Percentiles rank a stretch among this genome's conserved stretches.
Evolutionary conservation across 2,888 invertebrate species (phyloP).

Genomic region (Synergus japonicus): DNA sequence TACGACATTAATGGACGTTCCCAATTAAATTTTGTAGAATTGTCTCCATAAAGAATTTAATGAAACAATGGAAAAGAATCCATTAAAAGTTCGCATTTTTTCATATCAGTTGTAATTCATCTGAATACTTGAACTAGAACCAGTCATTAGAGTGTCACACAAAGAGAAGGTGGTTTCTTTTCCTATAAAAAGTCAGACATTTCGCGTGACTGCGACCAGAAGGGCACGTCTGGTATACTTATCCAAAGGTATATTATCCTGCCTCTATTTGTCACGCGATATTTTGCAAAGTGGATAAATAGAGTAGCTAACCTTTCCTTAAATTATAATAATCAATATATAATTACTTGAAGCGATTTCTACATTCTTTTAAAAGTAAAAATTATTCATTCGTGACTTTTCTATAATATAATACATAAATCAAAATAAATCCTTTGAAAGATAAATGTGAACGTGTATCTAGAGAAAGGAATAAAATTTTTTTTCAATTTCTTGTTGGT

Average conservation of each 20-base stretch:
- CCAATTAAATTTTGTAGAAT: no score
- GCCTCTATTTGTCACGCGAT: constrained; percentile 19
- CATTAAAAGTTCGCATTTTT: no score
- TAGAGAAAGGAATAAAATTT: not conserved
- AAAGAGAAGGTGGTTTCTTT: not conserved
- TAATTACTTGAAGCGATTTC: constrained; percentile 4
- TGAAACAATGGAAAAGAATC: no score
- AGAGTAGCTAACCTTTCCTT: constrained; percentile 21
- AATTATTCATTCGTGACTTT: no score
- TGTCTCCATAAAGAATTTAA: no score
- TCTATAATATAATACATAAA: no score
- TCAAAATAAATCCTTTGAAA: no score
- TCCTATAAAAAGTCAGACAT: not conserved
- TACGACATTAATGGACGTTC: no score
- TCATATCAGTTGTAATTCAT: no score
- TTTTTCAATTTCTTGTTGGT: not conserved
- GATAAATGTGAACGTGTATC: no score
- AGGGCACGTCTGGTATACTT: not conserved
- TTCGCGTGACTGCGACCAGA: not conserved
- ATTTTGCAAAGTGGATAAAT: constrained; percentile 16
- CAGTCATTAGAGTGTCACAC: not conserved
- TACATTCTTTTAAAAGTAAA: no score
- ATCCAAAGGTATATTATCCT: not conserved
- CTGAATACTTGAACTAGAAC: no score
- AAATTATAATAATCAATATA: constrained; percentile 28